Conservation (phyloP, 2,888 invertebrate genomes). For the Rhaphigaster nebulosa region DNA sequence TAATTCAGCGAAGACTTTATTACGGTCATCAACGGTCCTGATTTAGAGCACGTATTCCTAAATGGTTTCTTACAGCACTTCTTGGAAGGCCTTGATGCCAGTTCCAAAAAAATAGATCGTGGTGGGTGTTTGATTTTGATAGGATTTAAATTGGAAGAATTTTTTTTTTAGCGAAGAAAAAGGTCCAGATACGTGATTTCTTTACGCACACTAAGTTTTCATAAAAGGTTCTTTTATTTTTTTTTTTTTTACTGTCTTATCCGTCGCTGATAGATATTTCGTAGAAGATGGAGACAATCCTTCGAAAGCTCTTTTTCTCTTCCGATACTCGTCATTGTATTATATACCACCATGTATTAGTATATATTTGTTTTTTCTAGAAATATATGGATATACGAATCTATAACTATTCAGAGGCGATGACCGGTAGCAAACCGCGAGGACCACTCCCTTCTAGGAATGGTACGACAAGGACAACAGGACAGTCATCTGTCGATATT, state of each 20-base stretch:
- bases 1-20: neutral
- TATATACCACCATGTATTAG: no score
- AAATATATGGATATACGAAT: no score
- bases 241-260: no score
- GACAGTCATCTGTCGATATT: neutral
- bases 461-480: neutral
- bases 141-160: neutral
- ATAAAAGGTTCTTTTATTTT: no score
- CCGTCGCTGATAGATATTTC: no score
- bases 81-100: neutral
- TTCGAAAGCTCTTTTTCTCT: no score
- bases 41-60: slow-evolving; percentile 13
- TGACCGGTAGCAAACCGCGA: neutral
- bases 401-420: neutral
- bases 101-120: neutral
- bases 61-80: neutral
- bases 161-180: neutral
- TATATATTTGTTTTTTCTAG: no score
- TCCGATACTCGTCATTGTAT: no score
- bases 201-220: neutral
- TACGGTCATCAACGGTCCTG: neutral
- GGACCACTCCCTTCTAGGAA: neutral
- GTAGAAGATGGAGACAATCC: no score
- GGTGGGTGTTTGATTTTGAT: slow-evolving; percentile 16
- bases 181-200: neutral